Evolutionary conservation across 2,113 vertebrate genomes (phyloP).

Genomic region (Antechinus stuartii): DNA sequence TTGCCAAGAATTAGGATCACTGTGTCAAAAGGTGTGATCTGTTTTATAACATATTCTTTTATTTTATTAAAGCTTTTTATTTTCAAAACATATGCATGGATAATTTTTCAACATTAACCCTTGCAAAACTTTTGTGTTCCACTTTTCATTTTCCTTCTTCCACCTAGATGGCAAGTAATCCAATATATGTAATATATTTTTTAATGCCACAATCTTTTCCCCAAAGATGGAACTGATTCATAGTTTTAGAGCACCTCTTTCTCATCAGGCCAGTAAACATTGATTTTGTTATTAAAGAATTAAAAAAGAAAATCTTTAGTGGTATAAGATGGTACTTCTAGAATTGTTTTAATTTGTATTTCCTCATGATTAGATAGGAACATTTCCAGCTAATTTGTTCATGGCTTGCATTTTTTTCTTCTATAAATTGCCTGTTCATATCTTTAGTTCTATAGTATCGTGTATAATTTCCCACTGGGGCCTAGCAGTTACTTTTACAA

Average conservation of each 20-base stretch:
- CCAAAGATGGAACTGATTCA: neutral
- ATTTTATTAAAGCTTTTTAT: too few species aligned
- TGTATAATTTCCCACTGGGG: neutral
- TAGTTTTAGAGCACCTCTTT: neutral
- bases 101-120: too few species aligned
- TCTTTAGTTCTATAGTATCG: neutral
- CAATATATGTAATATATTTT: neutral
- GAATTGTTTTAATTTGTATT: neutral
- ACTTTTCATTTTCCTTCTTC: too few species aligned
- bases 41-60: neutral
- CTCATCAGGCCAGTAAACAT: neutral
- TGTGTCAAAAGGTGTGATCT: neutral
- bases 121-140: too few species aligned
- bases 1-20: neutral
- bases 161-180: too few species aligned
- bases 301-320: neutral
- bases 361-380: neutral
- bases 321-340: neutral
- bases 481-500: neutral
- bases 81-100: too few species aligned
- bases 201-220: neutral
- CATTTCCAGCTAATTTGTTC: neutral
- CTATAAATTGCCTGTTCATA: neutral
- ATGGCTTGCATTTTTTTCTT: neutral
- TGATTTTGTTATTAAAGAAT: neutral